Evolutionary conservation across 2,797 vertebrate genomes (phyloP).

Genomic region (Rallus crepitans): DNA sequence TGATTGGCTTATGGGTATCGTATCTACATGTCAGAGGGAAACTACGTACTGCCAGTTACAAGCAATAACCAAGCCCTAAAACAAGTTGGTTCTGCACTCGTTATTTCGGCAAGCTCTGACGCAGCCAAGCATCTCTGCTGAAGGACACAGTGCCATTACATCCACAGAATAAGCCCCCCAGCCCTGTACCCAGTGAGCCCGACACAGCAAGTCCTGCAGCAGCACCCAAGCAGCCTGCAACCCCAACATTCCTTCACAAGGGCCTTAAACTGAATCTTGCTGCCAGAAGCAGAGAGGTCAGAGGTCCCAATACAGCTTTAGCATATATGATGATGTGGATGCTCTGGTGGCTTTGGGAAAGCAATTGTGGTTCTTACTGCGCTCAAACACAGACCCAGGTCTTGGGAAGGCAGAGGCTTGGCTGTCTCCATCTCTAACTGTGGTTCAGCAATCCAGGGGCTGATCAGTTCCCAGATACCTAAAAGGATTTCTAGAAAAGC

Average conservation of each 20-base stretch:
- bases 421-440: background rate
- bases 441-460: background rate
- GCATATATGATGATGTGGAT: background rate
- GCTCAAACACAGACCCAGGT: background rate
- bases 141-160: background rate
- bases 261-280: background rate
- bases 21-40: background rate
- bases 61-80: background rate
- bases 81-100: background rate
- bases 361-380: background rate
- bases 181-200: background rate
- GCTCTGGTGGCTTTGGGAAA: background rate
- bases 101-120: background rate
- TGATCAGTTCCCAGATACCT: background rate
- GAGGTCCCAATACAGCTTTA: background rate
- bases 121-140: background rate
- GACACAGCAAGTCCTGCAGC: background rate
- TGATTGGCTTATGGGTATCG: background rate
- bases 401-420: background rate
- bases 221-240: background rate
- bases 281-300: background rate
- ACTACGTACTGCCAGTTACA: background rate
- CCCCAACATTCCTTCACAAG: fast-evolving
- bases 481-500: background rate
- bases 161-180: background rate